A percentile compares a stretch with the other conserved stretches of the same genome.
These are phyloP conservation scores for Oreortyx pictus DNA, from an alignment of 2,797 vertebrate species.

Conservation along the genomic window DNA sequence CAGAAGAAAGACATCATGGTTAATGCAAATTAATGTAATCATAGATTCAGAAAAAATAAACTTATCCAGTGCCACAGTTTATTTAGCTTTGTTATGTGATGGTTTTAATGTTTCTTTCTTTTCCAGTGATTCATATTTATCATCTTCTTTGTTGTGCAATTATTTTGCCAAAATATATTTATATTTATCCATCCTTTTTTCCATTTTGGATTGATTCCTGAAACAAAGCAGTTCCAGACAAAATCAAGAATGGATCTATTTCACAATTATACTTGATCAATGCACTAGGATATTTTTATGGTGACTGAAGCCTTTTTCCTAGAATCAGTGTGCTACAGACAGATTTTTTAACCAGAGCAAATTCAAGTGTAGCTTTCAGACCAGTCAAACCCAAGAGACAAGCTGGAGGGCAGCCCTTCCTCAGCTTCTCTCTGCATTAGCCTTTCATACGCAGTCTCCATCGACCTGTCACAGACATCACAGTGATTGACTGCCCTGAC, in stretches of 20 bases:
- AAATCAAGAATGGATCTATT: conserved; percentile 69
- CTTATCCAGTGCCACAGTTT: conserved; percentile 62
- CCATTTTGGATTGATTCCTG: conserved; percentile 54
- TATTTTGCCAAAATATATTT: conserved; percentile 69
- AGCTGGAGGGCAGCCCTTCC: conserved; percentile 78
- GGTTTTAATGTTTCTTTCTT: conserved; percentile 70
- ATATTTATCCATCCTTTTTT: conserved; percentile 53
- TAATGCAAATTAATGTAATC: conserved; percentile 79
- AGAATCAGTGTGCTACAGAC: conserved; percentile 72
- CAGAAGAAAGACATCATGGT: conserved; percentile 73
- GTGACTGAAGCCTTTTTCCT: conserved; percentile 73
- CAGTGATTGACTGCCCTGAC: conserved; percentile 92
- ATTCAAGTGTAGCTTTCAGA: conserved; percentile 85
- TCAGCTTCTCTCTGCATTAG: conserved; percentile 83
- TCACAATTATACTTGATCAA: conserved; percentile 65
- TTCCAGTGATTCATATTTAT: conserved; percentile 73
- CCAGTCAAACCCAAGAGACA: conserved; percentile 80
- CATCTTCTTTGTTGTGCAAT: conserved; percentile 43
- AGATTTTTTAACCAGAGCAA: conserved; percentile 76
- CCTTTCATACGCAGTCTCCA: conserved; percentile 84
- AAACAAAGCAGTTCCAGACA: conserved; percentile 58
- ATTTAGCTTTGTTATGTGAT: conserved; percentile 73
- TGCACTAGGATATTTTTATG: conserved; percentile 61
- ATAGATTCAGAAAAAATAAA: conserved; percentile 73
- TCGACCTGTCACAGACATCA: conserved; percentile 91